Conservation (phyloP, 2,113 vertebrate genomes). For the Capreolus pygargus region DNA sequence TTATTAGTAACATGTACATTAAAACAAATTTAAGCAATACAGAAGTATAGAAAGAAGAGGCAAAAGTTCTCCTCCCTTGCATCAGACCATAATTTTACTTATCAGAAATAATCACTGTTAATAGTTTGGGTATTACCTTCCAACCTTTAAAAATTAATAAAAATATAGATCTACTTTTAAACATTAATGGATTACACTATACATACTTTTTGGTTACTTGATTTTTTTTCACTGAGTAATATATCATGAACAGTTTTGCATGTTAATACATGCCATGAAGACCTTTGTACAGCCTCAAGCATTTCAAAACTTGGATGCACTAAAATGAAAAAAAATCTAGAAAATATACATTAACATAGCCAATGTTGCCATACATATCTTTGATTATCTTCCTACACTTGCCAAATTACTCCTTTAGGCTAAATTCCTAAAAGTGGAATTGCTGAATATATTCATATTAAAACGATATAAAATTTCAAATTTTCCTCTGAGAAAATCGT, state of each 20-base stretch:
- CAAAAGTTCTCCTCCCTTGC: background rate
- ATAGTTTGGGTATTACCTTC: background rate
- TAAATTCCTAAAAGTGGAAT: constrained; percentile 34
- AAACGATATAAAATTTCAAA: constrained; percentile 31
- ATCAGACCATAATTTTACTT: background rate
- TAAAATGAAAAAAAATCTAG: background rate
- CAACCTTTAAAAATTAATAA: constrained; percentile 1
- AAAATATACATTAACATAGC: constrained; percentile 18
- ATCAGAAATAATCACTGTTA: constrained; percentile 8
- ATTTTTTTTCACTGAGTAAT: background rate
- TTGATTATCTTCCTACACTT: background rate
- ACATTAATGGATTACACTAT: background rate
- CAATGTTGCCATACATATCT: background rate
- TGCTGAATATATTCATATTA: background rate
- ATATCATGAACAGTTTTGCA: background rate
- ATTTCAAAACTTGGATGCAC: background rate
- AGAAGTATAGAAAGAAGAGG: background rate
- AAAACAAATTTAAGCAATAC: background rate
- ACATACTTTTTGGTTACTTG: background rate
- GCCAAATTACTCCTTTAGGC: background rate
- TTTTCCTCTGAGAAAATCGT: background rate
- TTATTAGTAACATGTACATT: background rate
- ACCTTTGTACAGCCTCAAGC: background rate
- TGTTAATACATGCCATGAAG: background rate
- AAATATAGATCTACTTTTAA: constrained; percentile 2